A percentile compares a stretch with the other conserved stretches of the same genome.
Conservation (phyloP, 2,113 vertebrate genomes). For the Chlamydotis undulata region DNA sequence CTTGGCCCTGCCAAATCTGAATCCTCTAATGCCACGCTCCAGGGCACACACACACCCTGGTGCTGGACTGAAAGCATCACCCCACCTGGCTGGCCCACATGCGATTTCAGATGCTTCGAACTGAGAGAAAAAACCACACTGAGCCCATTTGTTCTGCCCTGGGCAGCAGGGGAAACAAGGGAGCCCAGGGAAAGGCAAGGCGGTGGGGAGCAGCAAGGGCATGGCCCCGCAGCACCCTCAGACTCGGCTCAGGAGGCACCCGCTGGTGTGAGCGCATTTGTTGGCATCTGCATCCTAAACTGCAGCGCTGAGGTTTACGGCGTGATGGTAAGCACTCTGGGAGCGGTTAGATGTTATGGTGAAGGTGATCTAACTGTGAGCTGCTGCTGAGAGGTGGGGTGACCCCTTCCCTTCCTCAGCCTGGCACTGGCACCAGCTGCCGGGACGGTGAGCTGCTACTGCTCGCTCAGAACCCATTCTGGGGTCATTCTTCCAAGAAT, state of each 20-base stretch:
- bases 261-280: accelerated
- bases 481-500: background rate
- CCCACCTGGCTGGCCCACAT: background rate
- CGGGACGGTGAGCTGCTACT: background rate
- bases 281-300: background rate
- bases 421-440: background rate
- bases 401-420: background rate
- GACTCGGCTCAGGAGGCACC: background rate
- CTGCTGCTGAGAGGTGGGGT: background rate
- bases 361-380: background rate
- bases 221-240: accelerated
- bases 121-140: accelerated
- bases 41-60: background rate
- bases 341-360: accelerated
- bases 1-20: background rate
- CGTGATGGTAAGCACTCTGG: background rate
- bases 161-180: background rate
- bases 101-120: background rate
- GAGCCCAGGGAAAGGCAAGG: background rate
- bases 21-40: background rate
- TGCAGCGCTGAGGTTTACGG: background rate
- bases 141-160: accelerated
- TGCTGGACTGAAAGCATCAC: background rate
- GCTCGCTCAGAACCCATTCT: background rate
- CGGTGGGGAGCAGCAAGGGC: background rate